These are phyloP conservation scores for Thereva nobilitata DNA, from an alignment of 2,888 invertebrate species.

Conservation along the genomic window DNA sequence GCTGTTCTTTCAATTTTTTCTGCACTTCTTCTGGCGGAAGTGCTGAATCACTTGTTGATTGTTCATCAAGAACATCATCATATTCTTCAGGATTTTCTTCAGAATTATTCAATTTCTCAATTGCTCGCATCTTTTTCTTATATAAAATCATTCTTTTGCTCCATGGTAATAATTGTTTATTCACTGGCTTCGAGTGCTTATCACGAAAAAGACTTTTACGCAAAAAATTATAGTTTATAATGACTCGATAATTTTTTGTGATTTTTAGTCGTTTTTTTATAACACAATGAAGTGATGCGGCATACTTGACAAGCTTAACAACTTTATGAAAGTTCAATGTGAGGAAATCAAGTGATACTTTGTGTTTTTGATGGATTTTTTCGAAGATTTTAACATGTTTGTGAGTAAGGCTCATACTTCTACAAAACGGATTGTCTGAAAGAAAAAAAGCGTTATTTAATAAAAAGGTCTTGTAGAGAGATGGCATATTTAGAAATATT, in stretches of 20 bases:
- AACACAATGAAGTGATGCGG: not conserved
- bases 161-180: slow-evolving; percentile 44
- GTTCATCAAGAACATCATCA: slow-evolving; percentile 27
- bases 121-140: slow-evolving; percentile 46
- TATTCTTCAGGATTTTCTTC: slow-evolving; percentile 33
- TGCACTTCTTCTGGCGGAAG: slow-evolving; percentile 48
- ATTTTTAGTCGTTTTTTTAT: slow-evolving; percentile 10
- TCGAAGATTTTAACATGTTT: slow-evolving; percentile 8
- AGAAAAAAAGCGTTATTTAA: not conserved
- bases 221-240: slow-evolving; percentile 15
- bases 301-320: slow-evolving; percentile 12
- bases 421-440: slow-evolving; percentile 1
- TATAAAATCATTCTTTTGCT: slow-evolving; percentile 48
- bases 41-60: not conserved
- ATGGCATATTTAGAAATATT: too few species aligned
- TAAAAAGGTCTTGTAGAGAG: too few species aligned
- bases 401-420: slow-evolving; percentile 7
- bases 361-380: slow-evolving; percentile 2
- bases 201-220: slow-evolving; percentile 7
- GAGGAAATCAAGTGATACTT: slow-evolving; percentile 23
- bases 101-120: slow-evolving; percentile 39
- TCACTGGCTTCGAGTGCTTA: not conserved
- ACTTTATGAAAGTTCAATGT: slow-evolving; percentile 10
- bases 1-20: slow-evolving; percentile 53
- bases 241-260: slow-evolving; percentile 4